Conservation (phyloP, 2,113 vertebrate genomes). For the Meriones unguiculatus region DNA sequence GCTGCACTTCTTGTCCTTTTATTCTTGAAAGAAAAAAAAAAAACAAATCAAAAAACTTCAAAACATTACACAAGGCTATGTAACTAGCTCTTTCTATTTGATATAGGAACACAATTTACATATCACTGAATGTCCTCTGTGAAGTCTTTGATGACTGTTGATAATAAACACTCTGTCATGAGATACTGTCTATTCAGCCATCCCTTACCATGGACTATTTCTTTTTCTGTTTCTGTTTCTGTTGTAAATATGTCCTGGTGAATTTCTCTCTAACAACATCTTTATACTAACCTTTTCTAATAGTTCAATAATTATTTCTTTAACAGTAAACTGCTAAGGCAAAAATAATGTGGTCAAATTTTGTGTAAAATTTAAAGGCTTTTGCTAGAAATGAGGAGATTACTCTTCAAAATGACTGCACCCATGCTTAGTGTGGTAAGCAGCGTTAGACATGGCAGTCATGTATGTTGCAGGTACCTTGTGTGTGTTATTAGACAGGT, state of each 20-base stretch:
- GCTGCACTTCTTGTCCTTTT: background rate
- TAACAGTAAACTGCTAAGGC: background rate
- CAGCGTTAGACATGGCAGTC: background rate
- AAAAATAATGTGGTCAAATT: constrained; percentile 41
- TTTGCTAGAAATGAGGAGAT: constrained; percentile 34
- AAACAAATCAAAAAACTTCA: no score
- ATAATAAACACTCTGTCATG: background rate
- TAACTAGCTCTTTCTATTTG: background rate
- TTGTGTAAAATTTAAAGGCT: background rate
- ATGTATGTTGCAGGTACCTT: background rate
- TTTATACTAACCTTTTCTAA: background rate
- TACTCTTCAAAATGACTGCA: background rate
- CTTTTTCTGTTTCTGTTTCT: background rate
- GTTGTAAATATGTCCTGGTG: background rate
- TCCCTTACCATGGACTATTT: background rate
- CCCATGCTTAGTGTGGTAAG: background rate
- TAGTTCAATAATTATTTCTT: background rate
- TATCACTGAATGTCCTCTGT: background rate
- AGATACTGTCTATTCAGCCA: background rate
- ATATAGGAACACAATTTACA: background rate
- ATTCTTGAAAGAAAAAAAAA: background rate
- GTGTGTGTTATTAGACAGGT: background rate
- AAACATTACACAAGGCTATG: background rate
- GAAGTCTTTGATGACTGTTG: background rate
- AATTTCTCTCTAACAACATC: background rate